These are phyloP conservation scores for Phengaris alcon DNA, from an alignment of 2,888 invertebrate genomes.

Conservation along the genomic window DNA sequence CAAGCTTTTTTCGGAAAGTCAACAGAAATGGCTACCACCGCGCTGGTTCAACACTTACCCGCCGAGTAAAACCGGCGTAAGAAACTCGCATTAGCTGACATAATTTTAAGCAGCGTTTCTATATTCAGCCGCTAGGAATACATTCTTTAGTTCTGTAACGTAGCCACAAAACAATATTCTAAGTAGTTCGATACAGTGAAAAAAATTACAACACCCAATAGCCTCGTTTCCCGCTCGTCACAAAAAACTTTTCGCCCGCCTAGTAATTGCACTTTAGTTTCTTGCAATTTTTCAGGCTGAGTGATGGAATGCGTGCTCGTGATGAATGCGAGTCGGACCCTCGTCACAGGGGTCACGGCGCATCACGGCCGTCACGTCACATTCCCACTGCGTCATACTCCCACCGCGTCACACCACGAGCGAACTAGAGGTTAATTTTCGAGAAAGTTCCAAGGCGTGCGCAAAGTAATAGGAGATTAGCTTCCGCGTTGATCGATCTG, in stretches of 20 bases:
- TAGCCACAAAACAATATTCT: background rate
- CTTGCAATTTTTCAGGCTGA: constrained; percentile 33
- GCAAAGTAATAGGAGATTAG: constrained; percentile 21
- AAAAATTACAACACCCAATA: background rate
- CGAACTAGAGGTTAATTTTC: constrained; percentile 1
- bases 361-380: constrained; percentile 27
- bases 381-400: background rate
- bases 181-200: background rate
- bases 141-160: no score
- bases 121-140: no score
- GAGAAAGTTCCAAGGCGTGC: background rate
- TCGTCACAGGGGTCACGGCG: constrained; percentile 42
- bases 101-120: no score
- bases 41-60: no score
- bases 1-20: no score
- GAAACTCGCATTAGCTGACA: no score
- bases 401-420: background rate
- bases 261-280: constrained; percentile 10
- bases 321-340: constrained; percentile 45
- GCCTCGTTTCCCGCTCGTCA: background rate
- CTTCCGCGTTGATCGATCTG: constrained; percentile 8
- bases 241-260: background rate
- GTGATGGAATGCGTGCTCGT: constrained; percentile 52
- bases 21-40: no score
- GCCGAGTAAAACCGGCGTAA: no score